A percentile compares a stretch with the other conserved stretches of the same genome.
Evolutionary conservation across 2,888 invertebrate species (phyloP).

Genomic region (Rhaphigaster nebulosa): DNA sequence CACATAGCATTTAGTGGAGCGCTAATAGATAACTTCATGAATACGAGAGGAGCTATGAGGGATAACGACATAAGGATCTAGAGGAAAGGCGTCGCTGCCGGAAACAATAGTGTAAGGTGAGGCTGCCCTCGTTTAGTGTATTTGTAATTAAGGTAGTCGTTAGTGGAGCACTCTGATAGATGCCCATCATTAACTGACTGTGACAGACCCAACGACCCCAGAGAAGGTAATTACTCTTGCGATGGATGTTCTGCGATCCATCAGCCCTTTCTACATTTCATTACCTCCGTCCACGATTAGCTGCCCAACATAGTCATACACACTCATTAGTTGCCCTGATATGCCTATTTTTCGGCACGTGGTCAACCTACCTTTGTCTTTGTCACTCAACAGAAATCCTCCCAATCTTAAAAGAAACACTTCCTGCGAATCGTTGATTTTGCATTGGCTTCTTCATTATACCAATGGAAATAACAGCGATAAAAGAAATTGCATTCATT

Average conservation of each 20-base stretch:
- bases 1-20: constrained; percentile 7
- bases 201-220: constrained; percentile 53
- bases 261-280: constrained; percentile 59
- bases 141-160: constrained; percentile 60
- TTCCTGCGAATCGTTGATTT: not conserved
- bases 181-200: constrained; percentile 50
- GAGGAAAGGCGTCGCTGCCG: constrained; percentile 42
- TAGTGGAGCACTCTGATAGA: constrained; percentile 53
- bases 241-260: constrained; percentile 50
- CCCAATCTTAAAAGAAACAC: not conserved
- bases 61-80: constrained; percentile 39
- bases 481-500: not conserved
- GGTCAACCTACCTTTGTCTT: constrained; percentile 41
- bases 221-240: constrained; percentile 37
- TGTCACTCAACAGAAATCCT: constrained; percentile 17
- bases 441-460: not conserved
- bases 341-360: constrained; percentile 54
- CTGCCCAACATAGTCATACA: constrained; percentile 49
- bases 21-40: constrained; percentile 46
- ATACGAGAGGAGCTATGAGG: constrained; percentile 15
- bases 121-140: constrained; percentile 56
- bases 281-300: constrained; percentile 50
- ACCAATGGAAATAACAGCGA: not conserved
- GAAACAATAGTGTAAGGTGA: constrained; percentile 56
- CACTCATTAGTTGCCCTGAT: constrained; percentile 50